Evolutionary conservation across 2,888 invertebrate species (phyloP), one percentile per base, ranked within the genome.

Genomic region (Escarpia spicata): DNA sequence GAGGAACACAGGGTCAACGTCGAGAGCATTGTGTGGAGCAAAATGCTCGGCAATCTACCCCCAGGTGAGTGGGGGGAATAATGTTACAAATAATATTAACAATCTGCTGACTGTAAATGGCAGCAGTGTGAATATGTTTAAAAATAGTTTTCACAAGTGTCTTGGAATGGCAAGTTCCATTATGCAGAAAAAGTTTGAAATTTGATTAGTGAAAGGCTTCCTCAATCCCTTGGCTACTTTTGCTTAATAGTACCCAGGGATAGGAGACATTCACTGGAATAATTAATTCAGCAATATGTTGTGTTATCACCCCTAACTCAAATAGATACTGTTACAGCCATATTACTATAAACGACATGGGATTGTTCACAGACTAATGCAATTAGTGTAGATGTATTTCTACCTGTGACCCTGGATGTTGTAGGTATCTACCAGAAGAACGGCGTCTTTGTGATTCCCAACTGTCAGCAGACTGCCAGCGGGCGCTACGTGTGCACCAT

Each of bases 401-500:
- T 75, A 26, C 26, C 6, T 75, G n/a, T 75, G 26, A 15, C 26
- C 75, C 75, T 75, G 75, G 6, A 44, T 37, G 2, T 15, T 93
- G 12, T 92, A 95, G 96, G 95, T 92, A 94, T 96, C 15, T 94
- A 93, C 10, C 96, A 96, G 94, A 94, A 94, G 6, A 94, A 98
- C 3, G 97, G 96, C 93, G 94, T 97, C 0, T 97, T 99, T 45
- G 98, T 97, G 92, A 97, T 99, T 91, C 97, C 97, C 10, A 97
- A 97, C 93, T 97, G 98, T 0, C 97, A 97, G 26, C 97, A 97
- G 3, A 97, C 97, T 15, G 98, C 99, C 96, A 97, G 98, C 12
- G 99, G 99, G 0, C 97, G 97, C 43, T 99, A 99, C 96, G 97
- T 98, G 3, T 99, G 99, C 96, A 94, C 94, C 75, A 93, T 94